These are phyloP conservation scores for Polydrusus pterygomalis DNA, from an alignment of 2,888 invertebrate genomes.

Conservation along the genomic window DNA sequence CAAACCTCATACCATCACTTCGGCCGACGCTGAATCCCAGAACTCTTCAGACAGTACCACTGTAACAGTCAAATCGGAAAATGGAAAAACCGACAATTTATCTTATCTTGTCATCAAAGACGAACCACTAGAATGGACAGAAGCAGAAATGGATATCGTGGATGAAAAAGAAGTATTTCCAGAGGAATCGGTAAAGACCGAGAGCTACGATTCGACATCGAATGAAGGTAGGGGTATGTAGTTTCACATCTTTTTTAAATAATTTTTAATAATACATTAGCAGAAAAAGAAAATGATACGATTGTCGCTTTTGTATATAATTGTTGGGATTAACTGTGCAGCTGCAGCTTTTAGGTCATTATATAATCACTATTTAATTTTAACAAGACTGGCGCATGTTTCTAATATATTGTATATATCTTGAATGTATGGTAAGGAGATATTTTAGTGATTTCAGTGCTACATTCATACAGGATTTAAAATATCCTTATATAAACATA, in stretches of 20 bases:
- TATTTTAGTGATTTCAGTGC: no score
- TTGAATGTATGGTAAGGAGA: no score
- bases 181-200: constrained; percentile 82
- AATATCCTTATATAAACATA: no score
- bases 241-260: constrained; percentile 41
- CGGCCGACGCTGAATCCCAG: constrained; percentile 48
- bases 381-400: neutral
- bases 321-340: neutral
- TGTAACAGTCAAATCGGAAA: constrained; percentile 42
- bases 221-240: constrained; percentile 56
- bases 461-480: no score
- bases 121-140: constrained; percentile 84
- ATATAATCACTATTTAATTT: neutral
- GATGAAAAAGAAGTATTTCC: constrained; percentile 80
- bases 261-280: neutral
- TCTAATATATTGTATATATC: no score
- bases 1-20: constrained; percentile 56
- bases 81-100: constrained; percentile 56
- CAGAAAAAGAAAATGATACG: neutral
- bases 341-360: neutral
- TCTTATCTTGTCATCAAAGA: constrained; percentile 73
- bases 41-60: constrained; percentile 46
- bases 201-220: constrained; percentile 64
- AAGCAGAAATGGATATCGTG: constrained; percentile 74
- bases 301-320: neutral